Conservation (phyloP, 2,888 invertebrate genomes). For the Apodemia hepburni region DNA sequence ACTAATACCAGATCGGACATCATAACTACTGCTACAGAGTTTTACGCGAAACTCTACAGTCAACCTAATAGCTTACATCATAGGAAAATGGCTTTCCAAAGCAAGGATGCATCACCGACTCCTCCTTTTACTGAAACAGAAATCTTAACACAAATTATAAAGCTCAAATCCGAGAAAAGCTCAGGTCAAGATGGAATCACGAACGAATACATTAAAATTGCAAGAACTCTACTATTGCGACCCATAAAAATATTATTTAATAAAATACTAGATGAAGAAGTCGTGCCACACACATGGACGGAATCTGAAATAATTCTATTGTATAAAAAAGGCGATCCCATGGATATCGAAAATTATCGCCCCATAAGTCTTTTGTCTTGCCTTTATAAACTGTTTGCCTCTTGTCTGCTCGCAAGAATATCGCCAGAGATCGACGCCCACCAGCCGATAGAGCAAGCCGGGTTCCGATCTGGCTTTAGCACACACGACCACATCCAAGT, state of each 20-base stretch:
- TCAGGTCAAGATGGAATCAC: not conserved
- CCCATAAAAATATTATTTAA: not conserved
- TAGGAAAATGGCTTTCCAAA: not conserved
- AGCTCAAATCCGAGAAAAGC: not conserved
- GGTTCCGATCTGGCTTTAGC: not conserved
- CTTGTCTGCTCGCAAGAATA: conserved; percentile 17
- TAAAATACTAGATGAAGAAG: not conserved
- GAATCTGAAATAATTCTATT: not conserved
- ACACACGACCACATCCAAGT: not conserved
- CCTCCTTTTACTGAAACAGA: not conserved
- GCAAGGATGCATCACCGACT: not conserved
- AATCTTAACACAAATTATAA: not conserved
- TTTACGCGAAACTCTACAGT: conserved; percentile 24
- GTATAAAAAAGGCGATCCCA: not conserved
- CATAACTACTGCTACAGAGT: conserved; percentile 28
- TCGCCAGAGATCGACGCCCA: conserved; percentile 13
- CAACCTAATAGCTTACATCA: not conserved
- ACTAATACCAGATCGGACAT: conserved; percentile 24
- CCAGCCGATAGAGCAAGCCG: conserved; percentile 10
- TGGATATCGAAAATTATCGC: conserved; percentile 11
- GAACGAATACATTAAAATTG: not conserved
- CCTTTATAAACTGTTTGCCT: conserved; percentile 19
- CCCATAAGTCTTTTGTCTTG: conserved; percentile 10
- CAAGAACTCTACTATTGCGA: not conserved
- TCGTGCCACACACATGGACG: not conserved